Base-by-base conservation (phyloP, 2,113 vertebrate genomes). In the Columba janthina region DNA sequence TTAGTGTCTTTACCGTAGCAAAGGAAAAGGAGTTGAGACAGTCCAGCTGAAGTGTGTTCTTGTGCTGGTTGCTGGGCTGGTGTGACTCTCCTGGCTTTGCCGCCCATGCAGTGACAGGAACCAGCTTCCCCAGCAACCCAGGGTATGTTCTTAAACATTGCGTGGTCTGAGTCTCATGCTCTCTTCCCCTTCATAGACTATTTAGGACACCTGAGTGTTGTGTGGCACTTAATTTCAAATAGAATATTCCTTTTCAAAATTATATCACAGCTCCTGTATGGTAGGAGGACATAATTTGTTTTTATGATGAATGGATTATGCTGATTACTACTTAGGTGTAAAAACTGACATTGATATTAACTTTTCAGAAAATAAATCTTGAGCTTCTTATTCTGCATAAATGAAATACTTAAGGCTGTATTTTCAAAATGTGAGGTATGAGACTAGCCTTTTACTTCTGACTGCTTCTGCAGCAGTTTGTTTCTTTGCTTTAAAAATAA, bases 121-220 rank as follows among this genome's bases (percentile, higher is more conserved):
- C 15, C 12, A 11, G 50, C 58, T 65, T 82, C 28, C 28, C 3
- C 4, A 28, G 12, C 6, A 31, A 81, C n/a, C 12, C 18, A 31
- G n/a, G 40, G 22, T 10, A 10, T 0, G 0, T 31, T 26, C 15
- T 66, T 18, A 16, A 58, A 15, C 1, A 0, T 6, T 3, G 4
- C 22, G 7, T 46, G 19, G 31, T 48, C 8, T 0, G 15, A 40
- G 12, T 20, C 25, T 78, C 12, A 3, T 4, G 1, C 5, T 58
- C 15, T 31, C 46, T 40, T 51, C 34, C 38, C 6, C 7, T 34
- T 54, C 24, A 7, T 31, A 51, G 28, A 13, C 22, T 7, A 10
- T 6, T 44, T 54, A 73, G 58, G 31, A 9, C 5, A 10, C 0
- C 5, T 22, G 48, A 28, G 36, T 22, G 57, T 15, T 46, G 12